Base-by-base conservation (phyloP, 2,888 invertebrate genomes). In the Ophion ventricosus region DNA sequence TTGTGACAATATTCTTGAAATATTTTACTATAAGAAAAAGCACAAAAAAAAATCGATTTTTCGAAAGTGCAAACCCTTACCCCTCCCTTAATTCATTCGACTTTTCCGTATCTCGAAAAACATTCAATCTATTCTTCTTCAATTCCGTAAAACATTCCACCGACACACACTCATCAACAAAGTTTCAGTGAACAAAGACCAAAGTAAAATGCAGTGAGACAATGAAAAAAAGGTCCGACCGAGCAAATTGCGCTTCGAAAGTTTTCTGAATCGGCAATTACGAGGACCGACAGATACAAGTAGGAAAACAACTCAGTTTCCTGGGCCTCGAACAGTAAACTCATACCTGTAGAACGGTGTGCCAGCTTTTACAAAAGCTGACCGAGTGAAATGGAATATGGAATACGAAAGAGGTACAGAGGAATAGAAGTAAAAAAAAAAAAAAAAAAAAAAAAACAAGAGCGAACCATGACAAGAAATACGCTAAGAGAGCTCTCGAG, bases 261-360 rank as follows among this genome's bases (percentile, higher is more conserved):
- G 56, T 85, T 86, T 85, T 74, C 82, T 74, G 77, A 85, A 86
- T 87, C 83, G 84, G 76, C 80, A 86, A 86, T 86, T 86, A 83
- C 85, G 76, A 77, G 40, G 54, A 76, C 73, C 61, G 67, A 73
- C 64, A 80, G 75, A 84, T 84, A 82, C 80, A 77, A 79, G 63
- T 25, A 75, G 29, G 73, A 79, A 79, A 81, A 81, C 75, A 80
- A 83, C 67, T 80, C 67, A 54, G 73, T 79, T 79, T 74, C 67
- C 64, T 49, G 49, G 76, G 26, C 25, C 25, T 57, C 57, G 64
- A 78, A 74, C 64, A 43, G 70, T 54, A 54, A 76, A 70, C 75
- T 59, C 75, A 59, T 69, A 73, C 56, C 74, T 80, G 66, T 56
- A 67, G 67, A 11, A 40, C 23, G 73, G 70, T 49, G 2, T 29